Evolutionary conservation across 1,140 invertebrate genomes (phyloP).

Genomic region (Drosophila biarmipes): DNA sequence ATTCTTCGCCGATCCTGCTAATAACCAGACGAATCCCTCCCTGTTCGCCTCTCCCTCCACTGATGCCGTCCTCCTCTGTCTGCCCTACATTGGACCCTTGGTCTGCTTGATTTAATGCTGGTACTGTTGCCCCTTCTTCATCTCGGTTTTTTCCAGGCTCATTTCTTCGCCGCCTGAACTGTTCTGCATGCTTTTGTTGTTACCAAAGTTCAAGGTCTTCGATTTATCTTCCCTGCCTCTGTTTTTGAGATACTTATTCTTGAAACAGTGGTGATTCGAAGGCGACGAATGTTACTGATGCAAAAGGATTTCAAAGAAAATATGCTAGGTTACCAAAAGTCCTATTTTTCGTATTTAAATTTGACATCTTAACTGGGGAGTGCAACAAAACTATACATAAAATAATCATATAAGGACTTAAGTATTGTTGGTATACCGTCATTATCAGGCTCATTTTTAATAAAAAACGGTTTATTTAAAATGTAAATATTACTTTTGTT

Average conservation of each 20-base stretch:
- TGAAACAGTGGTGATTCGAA: conserved; percentile 9
- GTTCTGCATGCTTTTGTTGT: conserved; percentile 39
- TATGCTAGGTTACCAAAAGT: no score
- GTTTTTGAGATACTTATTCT: conserved; percentile 3
- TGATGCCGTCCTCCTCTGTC: conserved; percentile 25
- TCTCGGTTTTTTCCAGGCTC: conserved; percentile 37
- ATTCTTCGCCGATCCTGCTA: conserved; percentile 61
- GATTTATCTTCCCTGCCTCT: conserved; percentile 34
- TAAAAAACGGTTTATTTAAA: no score
- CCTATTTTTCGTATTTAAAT: no score
- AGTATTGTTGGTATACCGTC: no score
- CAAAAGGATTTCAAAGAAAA: no score
- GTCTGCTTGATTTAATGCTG: conserved; percentile 54
- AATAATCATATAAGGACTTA: no score
- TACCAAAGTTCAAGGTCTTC: conserved; percentile 74
- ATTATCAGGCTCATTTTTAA: no score
- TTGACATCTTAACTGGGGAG: no score
- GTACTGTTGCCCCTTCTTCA: conserved; percentile 37
- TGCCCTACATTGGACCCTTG: conserved; percentile 63
- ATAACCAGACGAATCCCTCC: conserved; percentile 58
- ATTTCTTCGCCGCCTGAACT: conserved; percentile 14
- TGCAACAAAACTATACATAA: no score
- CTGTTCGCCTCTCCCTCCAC: conserved; percentile 7
- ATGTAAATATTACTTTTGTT: no score
- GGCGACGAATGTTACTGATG: not conserved